phyloP scores from a whole-genome alignment of 2,888 invertebrate genomes.

The Cephonodes hylas region DNA sequence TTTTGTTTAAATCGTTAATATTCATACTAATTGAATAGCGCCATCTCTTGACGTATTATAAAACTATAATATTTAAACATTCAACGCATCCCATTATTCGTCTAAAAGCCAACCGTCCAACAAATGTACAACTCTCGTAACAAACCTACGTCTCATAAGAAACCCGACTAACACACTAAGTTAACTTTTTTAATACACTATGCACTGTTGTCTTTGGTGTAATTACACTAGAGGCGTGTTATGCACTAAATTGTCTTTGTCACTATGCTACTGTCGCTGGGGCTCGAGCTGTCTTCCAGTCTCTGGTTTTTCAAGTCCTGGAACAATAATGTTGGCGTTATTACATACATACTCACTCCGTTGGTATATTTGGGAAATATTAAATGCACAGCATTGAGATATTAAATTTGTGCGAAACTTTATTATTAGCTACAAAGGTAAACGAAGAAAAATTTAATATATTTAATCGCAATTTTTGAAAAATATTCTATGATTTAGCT shows the following conservation, averaged over 20 bases:
- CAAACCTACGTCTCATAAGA: conserved; percentile 18
- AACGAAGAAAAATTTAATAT: no score
- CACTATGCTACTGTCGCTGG: conserved; percentile 74
- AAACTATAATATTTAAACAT: background rate
- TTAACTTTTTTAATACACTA: background rate
- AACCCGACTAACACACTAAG: background rate
- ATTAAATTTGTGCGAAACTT: no score
- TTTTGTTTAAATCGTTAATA: no score
- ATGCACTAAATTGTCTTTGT: conserved; percentile 79
- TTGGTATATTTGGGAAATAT: no score
- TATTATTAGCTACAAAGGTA: no score
- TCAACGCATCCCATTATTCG: background rate
- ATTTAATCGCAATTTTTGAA: no score
- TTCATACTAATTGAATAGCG: background rate
- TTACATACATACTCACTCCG: no score
- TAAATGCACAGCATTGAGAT: no score
- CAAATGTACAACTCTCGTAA: conserved; percentile 1
- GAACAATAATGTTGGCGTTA: conserved; percentile 32
- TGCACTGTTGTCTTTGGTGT: conserved; percentile 39
- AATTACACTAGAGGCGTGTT: conserved; percentile 70
- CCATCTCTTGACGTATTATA: background rate
- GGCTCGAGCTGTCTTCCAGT: conserved; percentile 67
- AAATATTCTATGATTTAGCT: no score
- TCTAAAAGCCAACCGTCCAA: background rate
- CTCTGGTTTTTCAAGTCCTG: conserved; percentile 70